These are phyloP conservation scores for Sclerodermus sp. DNA, from an alignment of 2,888 invertebrate species.

Conservation along the genomic window DNA sequence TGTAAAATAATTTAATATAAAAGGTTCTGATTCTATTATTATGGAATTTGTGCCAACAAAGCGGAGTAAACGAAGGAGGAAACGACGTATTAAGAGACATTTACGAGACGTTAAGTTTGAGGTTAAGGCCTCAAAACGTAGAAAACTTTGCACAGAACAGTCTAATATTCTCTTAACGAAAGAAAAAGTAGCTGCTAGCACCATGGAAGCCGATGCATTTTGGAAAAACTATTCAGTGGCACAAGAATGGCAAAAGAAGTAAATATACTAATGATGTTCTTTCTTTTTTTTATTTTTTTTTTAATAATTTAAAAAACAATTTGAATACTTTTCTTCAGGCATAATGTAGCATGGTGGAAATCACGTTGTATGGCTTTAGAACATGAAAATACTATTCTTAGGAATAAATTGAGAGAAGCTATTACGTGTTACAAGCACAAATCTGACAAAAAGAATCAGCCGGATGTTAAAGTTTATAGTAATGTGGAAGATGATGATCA, in stretches of 20 bases:
- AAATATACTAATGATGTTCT: not conserved
- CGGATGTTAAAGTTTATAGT: constrained; percentile 6
- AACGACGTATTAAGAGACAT: constrained; percentile 32
- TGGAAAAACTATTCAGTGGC: constrained; percentile 52
- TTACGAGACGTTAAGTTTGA: constrained; percentile 37
- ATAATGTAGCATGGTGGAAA: constrained; percentile 51
- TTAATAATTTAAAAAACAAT: not conserved
- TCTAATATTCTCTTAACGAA: constrained; percentile 7
- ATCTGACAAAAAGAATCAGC: constrained; percentile 22
- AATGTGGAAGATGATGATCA: not conserved
- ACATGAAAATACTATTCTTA: constrained; percentile 43
- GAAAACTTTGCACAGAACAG: constrained; percentile 16
- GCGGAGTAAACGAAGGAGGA: constrained; percentile 34
- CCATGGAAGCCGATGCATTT: constrained; percentile 47
- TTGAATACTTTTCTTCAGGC: constrained; percentile 29
- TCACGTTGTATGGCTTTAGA: constrained; percentile 49
- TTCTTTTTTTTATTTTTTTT: not conserved
- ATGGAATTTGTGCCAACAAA: constrained; percentile 42
- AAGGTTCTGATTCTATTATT: not conserved
- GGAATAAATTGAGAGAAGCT: constrained; percentile 22
- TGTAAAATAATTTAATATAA: too few species aligned
- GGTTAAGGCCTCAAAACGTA: constrained; percentile 40
- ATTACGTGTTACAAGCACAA: not conserved
- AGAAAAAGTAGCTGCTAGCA: constrained; percentile 18
- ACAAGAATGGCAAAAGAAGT: constrained; percentile 52